These are phyloP conservation scores for Sceloporus tristichus DNA, from an alignment of 2,113 vertebrate species.

Conservation along the genomic window DNA sequence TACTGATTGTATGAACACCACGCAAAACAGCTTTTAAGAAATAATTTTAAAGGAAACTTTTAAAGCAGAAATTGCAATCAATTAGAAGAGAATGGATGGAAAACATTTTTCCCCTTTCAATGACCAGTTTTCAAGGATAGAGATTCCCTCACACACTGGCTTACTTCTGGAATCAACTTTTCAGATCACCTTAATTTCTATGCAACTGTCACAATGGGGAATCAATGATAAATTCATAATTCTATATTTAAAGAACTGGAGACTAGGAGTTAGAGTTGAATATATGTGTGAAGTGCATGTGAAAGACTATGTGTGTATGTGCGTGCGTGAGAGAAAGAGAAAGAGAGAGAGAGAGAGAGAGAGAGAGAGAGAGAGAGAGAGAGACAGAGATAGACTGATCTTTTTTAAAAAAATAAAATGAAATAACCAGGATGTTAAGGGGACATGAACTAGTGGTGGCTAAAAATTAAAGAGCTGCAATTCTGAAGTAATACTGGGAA, in stretches of 20 bases:
- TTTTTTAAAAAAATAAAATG: slow-evolving; percentile 41
- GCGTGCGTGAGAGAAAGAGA: slow-evolving; percentile 16
- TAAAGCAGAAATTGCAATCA: too few species aligned
- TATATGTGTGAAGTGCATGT: neutral
- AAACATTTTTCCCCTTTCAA: neutral
- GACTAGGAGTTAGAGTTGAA: neutral
- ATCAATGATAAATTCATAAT: slow-evolving; percentile 43
- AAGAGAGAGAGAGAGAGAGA: too few species aligned
- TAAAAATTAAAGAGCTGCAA: slow-evolving; percentile 79
- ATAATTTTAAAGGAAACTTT: too few species aligned
- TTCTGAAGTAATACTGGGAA: slow-evolving; percentile 79
- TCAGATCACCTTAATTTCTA: neutral
- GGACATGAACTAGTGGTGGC: slow-evolving; percentile 70
- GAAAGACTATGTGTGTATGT: neutral
- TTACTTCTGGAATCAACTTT: neutral
- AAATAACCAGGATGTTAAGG: slow-evolving; percentile 59
- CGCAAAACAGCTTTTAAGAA: neutral
- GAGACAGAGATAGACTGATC: neutral
- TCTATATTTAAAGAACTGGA: slow-evolving; percentile 38
- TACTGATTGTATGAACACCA: neutral
- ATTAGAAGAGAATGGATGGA: too few species aligned
- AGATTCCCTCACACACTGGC: neutral
- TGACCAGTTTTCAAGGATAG: neutral
- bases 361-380: too few species aligned
- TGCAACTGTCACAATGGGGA: neutral